A percentile compares a stretch with the other conserved stretches of the same genome.
These are phyloP conservation scores for Papilio glaucus DNA, from an alignment of 1,140 invertebrate genomes.

Conservation along the genomic window DNA sequence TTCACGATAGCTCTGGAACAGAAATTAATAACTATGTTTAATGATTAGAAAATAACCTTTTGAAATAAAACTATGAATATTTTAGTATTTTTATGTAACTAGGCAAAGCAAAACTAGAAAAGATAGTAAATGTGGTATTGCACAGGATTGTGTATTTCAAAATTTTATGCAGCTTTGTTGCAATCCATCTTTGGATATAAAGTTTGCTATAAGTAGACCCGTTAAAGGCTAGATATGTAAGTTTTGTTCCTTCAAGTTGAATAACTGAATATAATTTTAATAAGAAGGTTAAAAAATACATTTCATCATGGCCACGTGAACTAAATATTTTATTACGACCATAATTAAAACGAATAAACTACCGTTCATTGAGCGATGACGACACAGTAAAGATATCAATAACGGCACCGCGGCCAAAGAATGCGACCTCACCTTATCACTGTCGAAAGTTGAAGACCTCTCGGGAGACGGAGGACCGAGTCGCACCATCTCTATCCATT, in stretches of 20 bases:
- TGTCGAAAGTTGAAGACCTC: conserved; percentile 67
- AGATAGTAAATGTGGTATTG: not conserved
- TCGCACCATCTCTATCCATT: conserved; percentile 78
- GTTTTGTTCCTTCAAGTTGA: not conserved
- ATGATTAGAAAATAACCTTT: too few species aligned
- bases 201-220: not conserved
- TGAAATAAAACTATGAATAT: too few species aligned
- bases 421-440: conserved; percentile 67
- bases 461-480: conserved; percentile 67
- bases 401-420: conserved; percentile 13
- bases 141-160: not conserved
- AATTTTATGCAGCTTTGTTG: not conserved
- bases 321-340: not conserved
- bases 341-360: conserved; percentile 13
- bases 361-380: conserved; percentile 20
- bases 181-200: not conserved
- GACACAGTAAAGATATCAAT: conserved; percentile 2
- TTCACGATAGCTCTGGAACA: not conserved
- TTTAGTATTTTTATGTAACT: not conserved
- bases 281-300: not conserved
- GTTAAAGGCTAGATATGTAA: not conserved
- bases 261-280: not conserved
- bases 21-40: too few species aligned
- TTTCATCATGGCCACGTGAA: conserved; percentile 7
- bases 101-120: not conserved